Conservation (phyloP, 2,888 invertebrate species). For the Lampropteryx suffumata region DNA sequence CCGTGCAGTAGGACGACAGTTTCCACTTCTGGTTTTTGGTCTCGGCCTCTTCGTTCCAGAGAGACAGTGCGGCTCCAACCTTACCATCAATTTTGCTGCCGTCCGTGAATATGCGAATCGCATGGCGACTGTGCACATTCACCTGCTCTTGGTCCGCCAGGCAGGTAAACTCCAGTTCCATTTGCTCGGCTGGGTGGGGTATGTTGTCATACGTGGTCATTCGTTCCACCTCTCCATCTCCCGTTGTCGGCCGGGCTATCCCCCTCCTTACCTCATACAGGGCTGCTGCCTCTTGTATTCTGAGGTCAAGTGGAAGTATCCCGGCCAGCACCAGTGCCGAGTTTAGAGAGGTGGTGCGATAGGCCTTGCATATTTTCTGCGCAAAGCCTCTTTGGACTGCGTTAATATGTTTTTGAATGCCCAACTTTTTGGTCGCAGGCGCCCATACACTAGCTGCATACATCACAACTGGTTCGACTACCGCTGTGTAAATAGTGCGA, state of each 20-base stretch:
- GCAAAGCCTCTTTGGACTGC: background rate
- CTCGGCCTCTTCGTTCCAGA: background rate
- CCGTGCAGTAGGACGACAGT: slow-evolving; percentile 9
- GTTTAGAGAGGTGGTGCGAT: slow-evolving; percentile 2
- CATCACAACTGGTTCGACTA: background rate
- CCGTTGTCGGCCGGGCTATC: background rate
- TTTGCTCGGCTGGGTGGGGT: slow-evolving; percentile 12
- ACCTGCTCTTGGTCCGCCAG: slow-evolving; percentile 4
- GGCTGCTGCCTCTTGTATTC: slow-evolving; percentile 8
- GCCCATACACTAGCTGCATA: background rate
- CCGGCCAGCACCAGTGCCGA: slow-evolving; percentile 15
- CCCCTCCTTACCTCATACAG: background rate
- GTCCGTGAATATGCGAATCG: slow-evolving; percentile 12
- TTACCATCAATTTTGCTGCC: slow-evolving; percentile 16
- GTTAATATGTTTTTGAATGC: background rate
- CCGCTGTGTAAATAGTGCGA: slow-evolving; percentile 10
- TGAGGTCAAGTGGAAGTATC: slow-evolving; percentile 15
- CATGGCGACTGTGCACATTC: background rate
- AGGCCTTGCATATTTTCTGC: background rate
- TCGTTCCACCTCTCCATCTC: slow-evolving; percentile 5
- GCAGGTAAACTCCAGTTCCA: background rate
- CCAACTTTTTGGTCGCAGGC: background rate
- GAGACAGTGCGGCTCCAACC: slow-evolving; percentile 11
- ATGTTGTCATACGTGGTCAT: background rate
- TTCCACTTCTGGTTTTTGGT: background rate